Evolutionary conservation across 2,888 invertebrate species (phyloP).

Genomic region (Stegana nigrithorax): DNA sequence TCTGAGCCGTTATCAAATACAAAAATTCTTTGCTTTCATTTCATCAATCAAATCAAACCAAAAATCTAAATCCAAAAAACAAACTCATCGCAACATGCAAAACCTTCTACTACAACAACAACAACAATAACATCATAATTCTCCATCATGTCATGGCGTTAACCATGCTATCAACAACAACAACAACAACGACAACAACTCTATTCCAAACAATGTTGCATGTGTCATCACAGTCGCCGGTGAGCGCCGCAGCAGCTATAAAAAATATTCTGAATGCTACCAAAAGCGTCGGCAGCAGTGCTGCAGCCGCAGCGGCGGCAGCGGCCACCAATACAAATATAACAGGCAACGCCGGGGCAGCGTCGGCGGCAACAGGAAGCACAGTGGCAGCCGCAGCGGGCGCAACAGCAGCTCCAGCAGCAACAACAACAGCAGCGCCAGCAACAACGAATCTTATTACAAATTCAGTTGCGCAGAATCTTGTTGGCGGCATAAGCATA

Average conservation of each 20-base stretch:
- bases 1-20: background rate
- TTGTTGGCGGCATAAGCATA: conserved; percentile 61
- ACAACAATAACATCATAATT: conserved; percentile 19
- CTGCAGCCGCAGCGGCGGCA: conserved; percentile 20
- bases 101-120: conserved; percentile 3
- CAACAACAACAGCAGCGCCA: background rate
- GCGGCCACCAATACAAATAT: conserved; percentile 5
- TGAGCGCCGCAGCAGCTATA: conserved; percentile 63
- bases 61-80: background rate
- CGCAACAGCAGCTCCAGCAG: background rate
- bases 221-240: conserved; percentile 52
- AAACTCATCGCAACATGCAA: too few species aligned
- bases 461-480: conserved; percentile 52
- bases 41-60: background rate
- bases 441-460: background rate
- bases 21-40: background rate
- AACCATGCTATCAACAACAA: too few species aligned
- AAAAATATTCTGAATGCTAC: conserved; percentile 64
- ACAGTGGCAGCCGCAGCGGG: background rate
- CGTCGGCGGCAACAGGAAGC: background rate
- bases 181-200: conserved; percentile 12
- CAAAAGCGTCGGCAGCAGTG: conserved; percentile 55
- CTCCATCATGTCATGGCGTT: conserved; percentile 25
- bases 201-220: conserved; percentile 12
- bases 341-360: conserved; percentile 18